Percentiles rank a stretch among this genome's conserved stretches.
phyloP scores from a whole-genome alignment of 1,140 invertebrate species.

The Drosophila cardini region DNA sequence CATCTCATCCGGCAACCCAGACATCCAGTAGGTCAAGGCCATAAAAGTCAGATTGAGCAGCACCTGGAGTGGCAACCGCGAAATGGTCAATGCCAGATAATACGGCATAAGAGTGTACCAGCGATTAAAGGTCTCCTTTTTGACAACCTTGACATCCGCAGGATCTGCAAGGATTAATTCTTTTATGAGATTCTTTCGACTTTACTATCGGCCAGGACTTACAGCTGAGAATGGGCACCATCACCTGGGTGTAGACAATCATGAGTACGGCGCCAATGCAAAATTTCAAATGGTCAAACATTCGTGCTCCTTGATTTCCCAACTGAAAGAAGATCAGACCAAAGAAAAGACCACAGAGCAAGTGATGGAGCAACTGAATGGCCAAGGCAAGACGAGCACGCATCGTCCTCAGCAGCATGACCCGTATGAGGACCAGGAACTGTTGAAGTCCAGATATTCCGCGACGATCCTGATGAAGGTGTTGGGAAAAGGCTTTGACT shows the following conservation, averaged over 20 bases:
- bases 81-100: slow-evolving; percentile 91
- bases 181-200: background rate
- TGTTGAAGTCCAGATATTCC: slow-evolving; percentile 73
- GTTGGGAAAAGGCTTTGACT: slow-evolving; percentile 69
- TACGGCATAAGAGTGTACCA: slow-evolving; percentile 93
- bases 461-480: slow-evolving; percentile 51
- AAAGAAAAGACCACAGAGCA: slow-evolving; percentile 86
- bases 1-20: slow-evolving; percentile 86
- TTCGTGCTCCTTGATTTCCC: slow-evolving; percentile 87
- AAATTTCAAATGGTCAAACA: slow-evolving; percentile 89
- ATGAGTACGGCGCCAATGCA: slow-evolving; percentile 88
- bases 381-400: slow-evolving; percentile 85
- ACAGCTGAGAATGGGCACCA: slow-evolving; percentile 88
- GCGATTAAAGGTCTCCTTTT: slow-evolving; percentile 92
- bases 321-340: slow-evolving; percentile 86
- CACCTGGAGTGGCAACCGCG: slow-evolving; percentile 87
- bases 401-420: slow-evolving; percentile 80
- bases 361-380: slow-evolving; percentile 87
- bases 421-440: slow-evolving; percentile 71
- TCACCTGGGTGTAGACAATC: slow-evolving; percentile 88
- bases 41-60: slow-evolving; percentile 87
- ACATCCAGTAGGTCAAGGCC: slow-evolving; percentile 87
- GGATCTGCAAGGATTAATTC: slow-evolving; percentile 87
- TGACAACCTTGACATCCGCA: slow-evolving; percentile 91
- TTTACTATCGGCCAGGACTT: slow-evolving; percentile 62